phyloP scores from a whole-genome alignment of 2,797 vertebrate genomes.

The Acestrorhynchus altus region DNA sequence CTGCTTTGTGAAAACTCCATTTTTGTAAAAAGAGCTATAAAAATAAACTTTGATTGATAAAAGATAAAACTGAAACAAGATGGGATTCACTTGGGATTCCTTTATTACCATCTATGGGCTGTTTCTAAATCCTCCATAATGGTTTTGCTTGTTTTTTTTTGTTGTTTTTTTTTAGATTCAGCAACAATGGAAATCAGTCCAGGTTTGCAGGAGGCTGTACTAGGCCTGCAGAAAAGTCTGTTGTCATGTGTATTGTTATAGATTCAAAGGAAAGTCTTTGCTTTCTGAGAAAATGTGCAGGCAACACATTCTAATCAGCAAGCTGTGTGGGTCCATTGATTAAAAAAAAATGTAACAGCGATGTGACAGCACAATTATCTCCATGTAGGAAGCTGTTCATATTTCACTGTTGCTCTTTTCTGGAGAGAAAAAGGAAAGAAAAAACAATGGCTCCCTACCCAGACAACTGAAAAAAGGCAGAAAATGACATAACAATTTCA shows the following conservation, averaged over 20 bases:
- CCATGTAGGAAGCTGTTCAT: background rate
- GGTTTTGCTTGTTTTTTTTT: background rate
- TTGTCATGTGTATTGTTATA: background rate
- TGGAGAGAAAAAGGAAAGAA: background rate
- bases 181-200: background rate
- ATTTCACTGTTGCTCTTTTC: conserved; percentile 7
- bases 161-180: conserved; percentile 8
- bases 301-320: conserved; percentile 16
- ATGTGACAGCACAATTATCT: conserved; percentile 24
- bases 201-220: conserved; percentile 4
- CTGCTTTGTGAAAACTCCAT: too few species aligned
- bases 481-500: conserved; percentile 47
- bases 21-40: too few species aligned
- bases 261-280: conserved; percentile 5
- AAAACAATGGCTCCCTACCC: background rate
- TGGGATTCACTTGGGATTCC: background rate
- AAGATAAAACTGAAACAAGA: too few species aligned
- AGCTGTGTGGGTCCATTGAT: background rate
- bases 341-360: background rate
- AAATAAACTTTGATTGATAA: too few species aligned
- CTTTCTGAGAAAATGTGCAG: background rate
- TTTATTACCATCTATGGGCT: background rate
- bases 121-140: conserved; percentile 5
- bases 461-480: conserved; percentile 11
- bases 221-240: background rate